Conservation (phyloP, 2,113 vertebrate species). For the Gymnogyps californianus region DNA sequence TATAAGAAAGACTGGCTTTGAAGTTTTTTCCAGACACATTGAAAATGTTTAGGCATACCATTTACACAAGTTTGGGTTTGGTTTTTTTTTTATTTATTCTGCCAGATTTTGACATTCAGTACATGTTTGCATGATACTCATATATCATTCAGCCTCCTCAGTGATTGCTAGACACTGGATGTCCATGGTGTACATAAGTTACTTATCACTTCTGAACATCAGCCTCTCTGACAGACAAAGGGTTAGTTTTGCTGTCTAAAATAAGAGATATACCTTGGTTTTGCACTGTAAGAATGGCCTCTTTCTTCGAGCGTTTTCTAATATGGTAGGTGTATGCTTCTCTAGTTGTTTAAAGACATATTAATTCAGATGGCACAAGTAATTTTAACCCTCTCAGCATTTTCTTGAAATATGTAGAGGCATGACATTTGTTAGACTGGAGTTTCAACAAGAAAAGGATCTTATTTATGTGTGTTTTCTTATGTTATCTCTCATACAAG, state of each 20-base stretch:
- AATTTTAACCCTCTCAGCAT: neutral
- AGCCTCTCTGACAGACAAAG: neutral
- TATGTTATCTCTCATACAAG: neutral
- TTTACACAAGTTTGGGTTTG: neutral
- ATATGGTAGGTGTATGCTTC: too few relatives aligned
- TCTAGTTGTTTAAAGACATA: neutral
- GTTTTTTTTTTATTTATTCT: neutral
- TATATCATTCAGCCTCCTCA: neutral
- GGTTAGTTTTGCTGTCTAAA: neutral
- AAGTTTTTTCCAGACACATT: neutral
- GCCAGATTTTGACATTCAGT: neutral
- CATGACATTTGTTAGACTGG: neutral
- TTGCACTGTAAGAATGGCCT: neutral
- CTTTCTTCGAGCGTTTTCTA: neutral
- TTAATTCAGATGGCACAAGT: neutral
- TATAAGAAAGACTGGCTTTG: neutral
- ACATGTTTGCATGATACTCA: neutral
- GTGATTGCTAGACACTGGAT: neutral
- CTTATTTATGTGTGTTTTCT: neutral
- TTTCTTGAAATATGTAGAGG: neutral
- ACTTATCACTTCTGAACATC: neutral
- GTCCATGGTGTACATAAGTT: neutral
- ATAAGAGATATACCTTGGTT: neutral
- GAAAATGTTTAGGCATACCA: neutral
- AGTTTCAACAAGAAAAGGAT: neutral